Evolutionary conservation across 2,797 vertebrate species (phyloP).

Genomic region (Ctenopoma multispine): DNA sequence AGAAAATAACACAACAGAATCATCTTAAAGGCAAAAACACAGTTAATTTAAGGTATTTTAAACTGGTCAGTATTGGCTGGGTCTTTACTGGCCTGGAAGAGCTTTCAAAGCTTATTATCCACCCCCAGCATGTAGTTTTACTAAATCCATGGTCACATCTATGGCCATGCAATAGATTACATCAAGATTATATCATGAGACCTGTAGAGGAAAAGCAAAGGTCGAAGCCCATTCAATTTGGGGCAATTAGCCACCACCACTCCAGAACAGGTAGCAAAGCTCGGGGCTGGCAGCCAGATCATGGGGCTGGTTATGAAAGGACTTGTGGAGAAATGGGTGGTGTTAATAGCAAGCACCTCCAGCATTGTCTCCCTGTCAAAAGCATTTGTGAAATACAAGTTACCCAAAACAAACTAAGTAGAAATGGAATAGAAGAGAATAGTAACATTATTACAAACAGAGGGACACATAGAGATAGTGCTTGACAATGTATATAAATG

Average conservation of each 20-base stretch:
- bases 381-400: conserved; percentile 95
- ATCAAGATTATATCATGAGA: conserved; percentile 92
- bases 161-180: conserved; percentile 90
- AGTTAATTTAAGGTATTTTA: neutral
- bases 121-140: conserved; percentile 93
- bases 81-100: conserved; percentile 92
- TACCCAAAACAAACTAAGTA: conserved; percentile 79
- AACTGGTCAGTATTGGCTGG: conserved; percentile 83
- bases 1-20: neutral
- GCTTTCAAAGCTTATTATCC: conserved; percentile 91
- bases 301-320: conserved; percentile 85
- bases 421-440: neutral
- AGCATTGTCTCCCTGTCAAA: conserved; percentile 89
- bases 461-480: neutral
- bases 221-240: conserved; percentile 93
- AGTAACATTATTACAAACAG: neutral
- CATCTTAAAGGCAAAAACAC: neutral
- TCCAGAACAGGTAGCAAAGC: conserved; percentile 92
- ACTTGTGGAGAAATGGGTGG: conserved; percentile 90
- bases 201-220: conserved; percentile 90
- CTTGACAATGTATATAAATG: neutral
- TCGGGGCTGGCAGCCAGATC: conserved; percentile 92
- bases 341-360: conserved; percentile 91
- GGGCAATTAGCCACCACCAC: conserved; percentile 91
- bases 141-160: conserved; percentile 89